Evolutionary conservation across 2,888 invertebrate species (phyloP).

Genomic region (Adineta ricciae): DNA sequence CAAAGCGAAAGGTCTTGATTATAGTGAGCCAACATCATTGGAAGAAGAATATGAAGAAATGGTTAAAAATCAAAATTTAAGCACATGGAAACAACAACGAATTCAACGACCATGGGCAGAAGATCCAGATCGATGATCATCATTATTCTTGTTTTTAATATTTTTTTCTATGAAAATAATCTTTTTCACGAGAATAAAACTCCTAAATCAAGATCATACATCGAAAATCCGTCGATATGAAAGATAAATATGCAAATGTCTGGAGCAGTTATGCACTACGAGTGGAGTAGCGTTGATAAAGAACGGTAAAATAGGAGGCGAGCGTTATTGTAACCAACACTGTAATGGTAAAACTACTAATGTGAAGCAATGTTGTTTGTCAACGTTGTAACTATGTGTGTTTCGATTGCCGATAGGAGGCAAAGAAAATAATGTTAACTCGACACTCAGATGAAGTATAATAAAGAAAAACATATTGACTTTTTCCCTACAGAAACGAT

Average conservation of each 20-base stretch:
- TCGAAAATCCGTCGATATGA: not conserved
- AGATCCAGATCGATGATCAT: not conserved
- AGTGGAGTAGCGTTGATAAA: not conserved
- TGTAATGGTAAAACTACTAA: not conserved
- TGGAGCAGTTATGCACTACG: not conserved
- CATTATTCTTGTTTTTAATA: not conserved
- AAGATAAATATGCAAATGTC: too few relatives aligned
- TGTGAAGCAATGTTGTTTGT: not conserved
- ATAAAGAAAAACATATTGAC: too few relatives aligned
- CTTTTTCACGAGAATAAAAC: not conserved
- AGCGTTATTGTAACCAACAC: not conserved
- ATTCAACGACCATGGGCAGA: not conserved
- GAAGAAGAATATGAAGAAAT: slow-evolving; percentile 18
- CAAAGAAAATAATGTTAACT: too few relatives aligned
- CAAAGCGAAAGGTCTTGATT: not conserved
- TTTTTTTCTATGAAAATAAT: not conserved
- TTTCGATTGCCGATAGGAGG: too few relatives aligned
- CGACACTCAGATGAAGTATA: too few relatives aligned
- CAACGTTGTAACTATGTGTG: not conserved
- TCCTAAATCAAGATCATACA: not conserved
- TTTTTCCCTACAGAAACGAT: too few relatives aligned
- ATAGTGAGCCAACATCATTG: not conserved
- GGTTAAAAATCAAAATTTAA: not conserved
- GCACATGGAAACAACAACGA: not conserved
- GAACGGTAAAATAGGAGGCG: not conserved